These are phyloP conservation scores for Chaetura pelagica DNA, from an alignment of 2,113 vertebrate species.

Conservation along the genomic window DNA sequence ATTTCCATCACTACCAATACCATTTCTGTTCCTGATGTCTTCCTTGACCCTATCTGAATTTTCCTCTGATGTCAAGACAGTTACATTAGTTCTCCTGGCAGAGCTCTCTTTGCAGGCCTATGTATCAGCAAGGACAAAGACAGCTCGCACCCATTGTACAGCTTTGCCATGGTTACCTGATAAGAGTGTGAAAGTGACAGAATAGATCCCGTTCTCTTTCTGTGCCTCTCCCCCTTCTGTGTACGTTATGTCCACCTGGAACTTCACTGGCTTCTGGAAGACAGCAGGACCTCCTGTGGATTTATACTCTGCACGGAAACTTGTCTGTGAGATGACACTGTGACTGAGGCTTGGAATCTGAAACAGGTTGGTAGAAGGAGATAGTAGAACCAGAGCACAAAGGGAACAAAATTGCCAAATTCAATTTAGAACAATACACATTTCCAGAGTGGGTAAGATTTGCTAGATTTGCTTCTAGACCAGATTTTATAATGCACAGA, in stretches of 20 bases:
- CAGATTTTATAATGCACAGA: background rate
- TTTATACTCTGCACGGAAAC: constrained; percentile 98
- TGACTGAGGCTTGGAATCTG: constrained; percentile 99
- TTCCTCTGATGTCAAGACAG: background rate
- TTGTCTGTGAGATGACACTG: constrained; percentile 98
- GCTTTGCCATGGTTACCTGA: constrained; percentile 84
- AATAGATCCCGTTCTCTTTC: constrained; percentile 98
- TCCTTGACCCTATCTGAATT: background rate
- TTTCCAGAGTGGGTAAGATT: background rate
- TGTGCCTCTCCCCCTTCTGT: constrained; percentile 92
- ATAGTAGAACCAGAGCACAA: background rate
- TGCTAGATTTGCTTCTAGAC: background rate
- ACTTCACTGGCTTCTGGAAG: constrained; percentile 99
- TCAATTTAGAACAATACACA: background rate
- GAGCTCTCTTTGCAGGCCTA: background rate
- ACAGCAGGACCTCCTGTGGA: constrained; percentile 95
- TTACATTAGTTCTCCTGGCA: background rate
- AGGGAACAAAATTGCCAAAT: background rate
- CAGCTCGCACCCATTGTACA: background rate
- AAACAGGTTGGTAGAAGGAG: background rate
- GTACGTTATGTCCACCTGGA: constrained; percentile 99
- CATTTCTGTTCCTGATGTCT: background rate
- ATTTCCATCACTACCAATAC: background rate
- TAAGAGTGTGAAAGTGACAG: constrained; percentile 97
- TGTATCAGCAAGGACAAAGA: background rate